Evolutionary conservation across 2,113 vertebrate species (phyloP), one percentile per base, ranked within the genome.

Genomic region (Myotis yumanensis): DNA sequence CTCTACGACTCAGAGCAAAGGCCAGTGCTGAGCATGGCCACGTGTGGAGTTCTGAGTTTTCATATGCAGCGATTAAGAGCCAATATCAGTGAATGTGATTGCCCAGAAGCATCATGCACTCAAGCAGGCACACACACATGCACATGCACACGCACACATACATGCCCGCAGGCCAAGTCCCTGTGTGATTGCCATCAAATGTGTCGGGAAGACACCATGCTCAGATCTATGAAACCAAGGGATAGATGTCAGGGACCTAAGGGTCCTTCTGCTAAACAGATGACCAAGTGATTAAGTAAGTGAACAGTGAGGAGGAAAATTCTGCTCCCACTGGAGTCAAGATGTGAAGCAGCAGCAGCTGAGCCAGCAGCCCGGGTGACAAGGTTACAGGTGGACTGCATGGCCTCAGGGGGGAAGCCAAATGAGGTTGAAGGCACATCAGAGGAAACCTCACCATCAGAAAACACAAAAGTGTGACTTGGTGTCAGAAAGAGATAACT

Each of bases 221-320:
- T 95, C 77, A 89, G 30, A 86, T 88, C 57, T 93, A n/a, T 85
- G 59, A 64, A 92, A 80, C 37, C 51, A 57, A 77, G 48, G 35
- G 84, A 30, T 40, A 30, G 62, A 71, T 85, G 48, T 93, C 73
- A 93, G 59, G 69, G 66, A 89, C 40, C 81, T 59, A 25, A 87
- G 30, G 17, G 7, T 57, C 51, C 69, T 95, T 94, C 75, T 80
- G 68, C 68, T 84, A 84, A 89, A 83, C 86, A 96, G 88, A 91
- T 93, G 92, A 57, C 48, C 92, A 20, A 72, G 82, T 28, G 28
- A 91, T 76, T 73, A 88, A 94, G 57, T 82, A 93, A 71, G 57
- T 84, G 72, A 81, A 48, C 62, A 93, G 17, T 59, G 82, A 93
- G 64, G n/a, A 73, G 30, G 22, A 89, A 82, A 90, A 92, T 94